Base-by-base conservation (phyloP, 2,113 vertebrate species). In the Lanius ludovicianus region DNA sequence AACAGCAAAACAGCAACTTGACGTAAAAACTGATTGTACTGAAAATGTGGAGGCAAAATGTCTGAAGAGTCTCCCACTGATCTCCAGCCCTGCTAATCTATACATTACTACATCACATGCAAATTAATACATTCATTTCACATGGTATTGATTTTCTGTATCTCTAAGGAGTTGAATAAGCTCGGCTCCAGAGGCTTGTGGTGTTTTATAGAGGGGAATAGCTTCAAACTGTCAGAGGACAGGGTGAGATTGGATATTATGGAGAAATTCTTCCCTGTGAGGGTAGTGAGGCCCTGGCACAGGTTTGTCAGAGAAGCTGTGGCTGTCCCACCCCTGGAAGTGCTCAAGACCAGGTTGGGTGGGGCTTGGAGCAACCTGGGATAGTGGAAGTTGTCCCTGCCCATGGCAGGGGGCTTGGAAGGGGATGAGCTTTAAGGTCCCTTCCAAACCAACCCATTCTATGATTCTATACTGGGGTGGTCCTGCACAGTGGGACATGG, bases 391-490 rank as follows among this genome's bases (percentile, higher is more conserved):
- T 0, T 47, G n/a, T 21, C n/a, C 20, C 53, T 31, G 39, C 9
- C 24, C 14, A 23, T 3, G 5, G 7, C 47, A 76, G 20, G 17
- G 17, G 55, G 14, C 19, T 52, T 33, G 20, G 37, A 37, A 52
- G 7, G 7, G 19, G 60, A 56, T 69, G 22, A 49, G 5, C 41
- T 63, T 62, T 24, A 23, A n/a, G 71, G 35, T 33, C 31, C 18
- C 22, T 63, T 35, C 55, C 63, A 70, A 77, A 10, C 21, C 18
- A 69, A 49, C 19, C 25, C 63, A 28, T 20, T 33, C 71, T 12
- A 3, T 0, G 11, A 44, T 23, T 49, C 80, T 15, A 0, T 14
- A 9, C 1, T 20, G 28, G 39, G 23, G 53, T 15, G 50, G 13
- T 10, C 28, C 53, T 15, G 50, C 31, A 13, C 6, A 28, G 44